Evolutionary conservation across 2,888 invertebrate genomes (phyloP).

Genomic region (Antheraea assamensis): DNA sequence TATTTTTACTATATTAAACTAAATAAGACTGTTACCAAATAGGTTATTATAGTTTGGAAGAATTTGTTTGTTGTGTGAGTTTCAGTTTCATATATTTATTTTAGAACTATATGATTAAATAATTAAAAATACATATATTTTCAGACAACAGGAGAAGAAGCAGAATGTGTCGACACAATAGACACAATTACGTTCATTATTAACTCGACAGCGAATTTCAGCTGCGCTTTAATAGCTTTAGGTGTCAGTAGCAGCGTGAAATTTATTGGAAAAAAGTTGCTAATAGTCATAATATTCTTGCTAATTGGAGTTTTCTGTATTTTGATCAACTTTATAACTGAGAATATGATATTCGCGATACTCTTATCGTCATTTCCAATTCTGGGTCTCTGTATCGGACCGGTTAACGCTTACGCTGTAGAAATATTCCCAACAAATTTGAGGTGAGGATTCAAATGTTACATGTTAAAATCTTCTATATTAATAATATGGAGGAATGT

Average conservation of each 20-base stretch:
- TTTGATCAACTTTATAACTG: constrained; percentile 64
- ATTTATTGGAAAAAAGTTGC: constrained; percentile 65
- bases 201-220: constrained; percentile 57
- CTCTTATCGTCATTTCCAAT: constrained; percentile 64
- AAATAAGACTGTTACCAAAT: not conserved
- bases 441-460: constrained; percentile 48
- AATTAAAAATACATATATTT: not conserved
- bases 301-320: constrained; percentile 60
- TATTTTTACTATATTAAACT: not conserved
- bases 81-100: not conserved
- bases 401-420: constrained; percentile 71
- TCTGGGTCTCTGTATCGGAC: constrained; percentile 64
- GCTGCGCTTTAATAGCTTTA: constrained; percentile 59
- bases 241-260: constrained; percentile 60
- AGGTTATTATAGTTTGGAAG: too few species aligned
- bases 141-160: constrained; percentile 48
- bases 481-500: not conserved
- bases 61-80: too few species aligned
- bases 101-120: not conserved
- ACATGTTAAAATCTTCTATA: not conserved
- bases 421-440: constrained; percentile 74
- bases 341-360: constrained; percentile 62
- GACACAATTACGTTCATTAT: constrained; percentile 62
- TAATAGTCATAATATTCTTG: constrained; percentile 54
- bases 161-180: constrained; percentile 61